Conservation (phyloP, 2,113 vertebrate genomes). For the Cyprinodon tularosa region DNA sequence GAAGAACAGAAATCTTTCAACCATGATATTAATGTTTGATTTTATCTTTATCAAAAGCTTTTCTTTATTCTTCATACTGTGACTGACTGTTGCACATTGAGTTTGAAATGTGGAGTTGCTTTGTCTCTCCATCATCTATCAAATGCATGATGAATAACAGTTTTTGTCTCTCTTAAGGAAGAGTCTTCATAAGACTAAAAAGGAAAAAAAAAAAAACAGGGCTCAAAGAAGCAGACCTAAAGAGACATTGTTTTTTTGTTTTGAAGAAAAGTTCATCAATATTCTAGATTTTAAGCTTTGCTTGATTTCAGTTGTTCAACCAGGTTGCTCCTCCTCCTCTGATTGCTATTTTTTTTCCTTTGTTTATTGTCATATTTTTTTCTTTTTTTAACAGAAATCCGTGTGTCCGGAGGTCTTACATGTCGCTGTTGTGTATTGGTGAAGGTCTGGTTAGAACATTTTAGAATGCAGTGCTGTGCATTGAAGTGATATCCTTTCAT, state of each 20-base stretch:
- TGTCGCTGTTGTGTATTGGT: slow-evolving; percentile 26
- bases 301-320: slow-evolving; percentile 21
- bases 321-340: slow-evolving; percentile 6
- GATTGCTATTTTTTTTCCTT: slow-evolving; percentile 7
- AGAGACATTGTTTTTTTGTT: slow-evolving; percentile 10
- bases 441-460: slow-evolving; percentile 20
- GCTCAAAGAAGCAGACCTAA: slow-evolving; percentile 9
- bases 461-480: not conserved
- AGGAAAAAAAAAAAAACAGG: not conserved
- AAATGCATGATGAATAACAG: not conserved
- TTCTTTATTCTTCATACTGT: not conserved
- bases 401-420: slow-evolving; percentile 37
- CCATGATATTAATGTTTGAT: not conserved
- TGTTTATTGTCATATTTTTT: not conserved
- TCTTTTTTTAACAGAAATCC: slow-evolving; percentile 25
- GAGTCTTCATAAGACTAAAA: not conserved
- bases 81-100: not conserved
- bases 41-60: not conserved
- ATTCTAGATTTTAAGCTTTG: slow-evolving; percentile 12
- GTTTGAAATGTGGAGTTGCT: not conserved
- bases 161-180: not conserved
- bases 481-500: not conserved
- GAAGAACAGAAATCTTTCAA: not conserved
- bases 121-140: not conserved
- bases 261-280: slow-evolving; percentile 4